phyloP scores from a whole-genome alignment of 2,888 invertebrate genomes.

The Lumbricus terrestris region DNA sequence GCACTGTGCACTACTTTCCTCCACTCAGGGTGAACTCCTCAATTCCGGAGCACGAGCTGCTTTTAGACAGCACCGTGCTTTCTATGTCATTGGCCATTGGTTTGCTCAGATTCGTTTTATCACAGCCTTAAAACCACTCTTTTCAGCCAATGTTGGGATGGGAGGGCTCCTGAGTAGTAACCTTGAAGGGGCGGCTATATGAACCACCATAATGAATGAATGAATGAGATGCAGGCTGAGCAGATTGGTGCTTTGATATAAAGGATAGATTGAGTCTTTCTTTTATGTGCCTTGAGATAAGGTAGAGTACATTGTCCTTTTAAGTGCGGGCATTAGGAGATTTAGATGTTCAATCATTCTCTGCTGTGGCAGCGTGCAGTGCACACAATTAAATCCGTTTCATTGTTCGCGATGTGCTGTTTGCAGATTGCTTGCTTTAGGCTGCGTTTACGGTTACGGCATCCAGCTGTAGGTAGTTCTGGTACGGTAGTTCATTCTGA shows the following conservation, averaged over 20 bases:
- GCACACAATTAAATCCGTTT: not conserved
- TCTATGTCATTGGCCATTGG: no score
- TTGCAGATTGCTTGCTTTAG: not conserved
- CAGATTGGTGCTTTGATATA: not conserved
- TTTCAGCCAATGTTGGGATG: no score
- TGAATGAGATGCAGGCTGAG: no score
- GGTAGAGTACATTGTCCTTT: not conserved
- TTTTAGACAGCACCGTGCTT: no score
- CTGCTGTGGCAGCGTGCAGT: not conserved
- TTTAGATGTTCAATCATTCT: not conserved
- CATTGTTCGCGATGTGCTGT: not conserved
- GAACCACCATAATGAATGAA: no score
- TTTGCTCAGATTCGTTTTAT: no score
- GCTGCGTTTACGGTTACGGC: not conserved
- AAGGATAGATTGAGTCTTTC: not conserved
- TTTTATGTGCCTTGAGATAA: not conserved
- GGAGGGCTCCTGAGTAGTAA: no score
- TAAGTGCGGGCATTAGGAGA: not conserved
- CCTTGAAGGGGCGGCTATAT: no score
- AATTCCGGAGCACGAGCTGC: no score
- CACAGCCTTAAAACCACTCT: no score
- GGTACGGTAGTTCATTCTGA: not conserved
- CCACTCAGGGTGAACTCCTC: no score
- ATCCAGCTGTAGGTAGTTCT: not conserved
- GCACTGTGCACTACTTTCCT: no score